A percentile compares a stretch with the other conserved stretches of the same genome.
Evolutionary conservation across 2,888 invertebrate genomes (phyloP).

Genomic region (Diplazon laetatorius): DNA sequence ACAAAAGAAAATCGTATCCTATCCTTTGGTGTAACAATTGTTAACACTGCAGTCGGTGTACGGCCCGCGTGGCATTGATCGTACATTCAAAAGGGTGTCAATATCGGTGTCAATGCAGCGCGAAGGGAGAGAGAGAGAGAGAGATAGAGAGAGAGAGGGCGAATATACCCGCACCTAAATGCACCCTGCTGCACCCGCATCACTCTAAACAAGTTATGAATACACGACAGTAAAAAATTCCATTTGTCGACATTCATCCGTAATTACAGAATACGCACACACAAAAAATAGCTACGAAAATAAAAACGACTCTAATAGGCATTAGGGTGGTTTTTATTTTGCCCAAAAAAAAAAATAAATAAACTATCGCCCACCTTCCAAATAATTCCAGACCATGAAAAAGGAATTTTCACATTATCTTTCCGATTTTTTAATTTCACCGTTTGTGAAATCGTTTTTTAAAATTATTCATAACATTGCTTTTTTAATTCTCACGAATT

Average conservation of each 20-base stretch:
- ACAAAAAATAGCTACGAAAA: no score
- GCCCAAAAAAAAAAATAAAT: no score
- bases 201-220: not conserved
- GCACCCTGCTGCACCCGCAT: slow-evolving; percentile 42
- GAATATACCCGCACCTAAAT: slow-evolving; percentile 12
- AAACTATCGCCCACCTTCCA: no score
- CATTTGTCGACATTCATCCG: slow-evolving; percentile 31
- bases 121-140: no score
- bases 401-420: no score
- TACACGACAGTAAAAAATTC: slow-evolving; percentile 27
- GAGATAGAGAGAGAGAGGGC: no score
- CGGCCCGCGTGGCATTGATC: not conserved
- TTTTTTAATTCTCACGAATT: no score
- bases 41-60: not conserved
- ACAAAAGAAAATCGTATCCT: not conserved
- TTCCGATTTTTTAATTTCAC: no score
- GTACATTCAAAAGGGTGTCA: slow-evolving; percentile 26
- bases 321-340: no score
- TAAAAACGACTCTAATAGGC: not conserved
- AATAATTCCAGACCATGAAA: no score
- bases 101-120: slow-evolving; percentile 36
- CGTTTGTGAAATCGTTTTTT: no score
- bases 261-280: not conserved
- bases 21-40: not conserved
- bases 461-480: no score